These are phyloP conservation scores for Drosophila santomea DNA, from an alignment of 1,140 invertebrate genomes.

Conservation along the genomic window DNA sequence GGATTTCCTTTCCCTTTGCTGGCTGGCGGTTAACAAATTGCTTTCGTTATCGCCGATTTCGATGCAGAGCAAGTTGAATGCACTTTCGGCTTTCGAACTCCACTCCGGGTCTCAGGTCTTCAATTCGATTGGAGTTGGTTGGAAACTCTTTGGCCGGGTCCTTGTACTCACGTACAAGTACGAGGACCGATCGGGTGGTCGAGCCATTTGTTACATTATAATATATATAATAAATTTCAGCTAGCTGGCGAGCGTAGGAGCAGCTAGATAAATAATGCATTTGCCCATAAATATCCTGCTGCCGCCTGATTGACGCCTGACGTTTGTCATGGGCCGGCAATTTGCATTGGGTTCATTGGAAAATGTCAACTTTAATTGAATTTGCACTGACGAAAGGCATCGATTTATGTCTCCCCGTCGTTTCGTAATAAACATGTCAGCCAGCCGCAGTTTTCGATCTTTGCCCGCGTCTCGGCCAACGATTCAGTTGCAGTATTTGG, in stretches of 20 bases:
- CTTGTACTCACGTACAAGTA: constrained; percentile 25
- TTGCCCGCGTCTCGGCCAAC: constrained; percentile 1
- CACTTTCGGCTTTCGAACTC: constrained; percentile 36
- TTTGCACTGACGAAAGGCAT: constrained; percentile 69
- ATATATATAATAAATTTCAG: constrained; percentile 78
- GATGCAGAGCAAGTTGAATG: constrained; percentile 75
- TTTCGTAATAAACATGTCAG: constrained; percentile 79
- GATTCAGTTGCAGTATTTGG: constrained; percentile 24
- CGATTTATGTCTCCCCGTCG: constrained; percentile 61
- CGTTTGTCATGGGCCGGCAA: constrained; percentile 53
- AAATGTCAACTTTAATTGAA: constrained; percentile 83
- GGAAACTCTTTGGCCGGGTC: constrained; percentile 15
- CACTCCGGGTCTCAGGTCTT: constrained; percentile 16
- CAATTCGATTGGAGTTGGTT: constrained; percentile 12
- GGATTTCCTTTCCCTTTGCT: constrained; percentile 72
- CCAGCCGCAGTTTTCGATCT: constrained; percentile 55
- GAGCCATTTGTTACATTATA: constrained; percentile 76
- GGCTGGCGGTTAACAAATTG: constrained; percentile 74
- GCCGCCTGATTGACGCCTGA: constrained; percentile 56
- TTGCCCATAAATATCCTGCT: constrained; percentile 66
- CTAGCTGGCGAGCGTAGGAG: constrained; percentile 8
- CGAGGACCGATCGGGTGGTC: constrained; percentile 38
- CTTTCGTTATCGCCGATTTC: constrained; percentile 71
- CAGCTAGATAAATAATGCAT: constrained; percentile 51
- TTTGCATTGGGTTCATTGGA: constrained; percentile 66